A percentile compares a stretch with the other conserved stretches of the same genome.
phyloP scores from a whole-genome alignment of 37 sponge, comb jelly and placozoan genomes.

The Halisarca cf. caerulea region DNA sequence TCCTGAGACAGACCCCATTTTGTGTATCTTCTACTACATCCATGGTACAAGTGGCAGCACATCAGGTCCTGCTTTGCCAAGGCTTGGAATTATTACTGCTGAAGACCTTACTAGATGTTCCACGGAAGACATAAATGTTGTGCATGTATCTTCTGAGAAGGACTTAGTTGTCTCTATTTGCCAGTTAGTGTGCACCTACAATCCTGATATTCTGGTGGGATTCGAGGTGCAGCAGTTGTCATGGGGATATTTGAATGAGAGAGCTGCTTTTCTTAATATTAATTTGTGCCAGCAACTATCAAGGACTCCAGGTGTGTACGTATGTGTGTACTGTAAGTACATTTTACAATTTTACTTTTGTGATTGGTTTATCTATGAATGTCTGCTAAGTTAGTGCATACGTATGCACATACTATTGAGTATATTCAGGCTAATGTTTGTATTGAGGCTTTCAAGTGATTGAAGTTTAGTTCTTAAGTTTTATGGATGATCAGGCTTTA shows the following conservation, averaged over 20 bases:
- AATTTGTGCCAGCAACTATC: slow-evolving; percentile 70
- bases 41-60: slow-evolving; percentile 45
- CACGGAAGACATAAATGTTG: slow-evolving; percentile 12
- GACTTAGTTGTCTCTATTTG: slow-evolving; percentile 61
- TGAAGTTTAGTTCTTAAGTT: no score
- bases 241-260: slow-evolving; percentile 92
- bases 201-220: slow-evolving; percentile 95
- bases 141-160: slow-evolving; percentile 54
- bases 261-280: slow-evolving; percentile 72
- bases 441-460: no score
- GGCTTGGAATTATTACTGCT: not conserved
- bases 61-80: not conserved
- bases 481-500: no score
- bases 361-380: no score
- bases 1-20: slow-evolving; percentile 80
- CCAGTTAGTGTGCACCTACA: slow-evolving; percentile 42
- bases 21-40: slow-evolving; percentile 77
- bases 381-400: no score
- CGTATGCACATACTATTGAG: not conserved
- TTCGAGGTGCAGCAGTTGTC: slow-evolving; percentile 84
- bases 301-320: slow-evolving; percentile 52
- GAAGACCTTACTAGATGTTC: slow-evolving; percentile 30
- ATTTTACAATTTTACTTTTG: no score
- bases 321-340: no score
- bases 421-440: not conserved